phyloP scores from a whole-genome alignment of 2,113 vertebrate genomes.

The Saguinus imperator region DNA sequence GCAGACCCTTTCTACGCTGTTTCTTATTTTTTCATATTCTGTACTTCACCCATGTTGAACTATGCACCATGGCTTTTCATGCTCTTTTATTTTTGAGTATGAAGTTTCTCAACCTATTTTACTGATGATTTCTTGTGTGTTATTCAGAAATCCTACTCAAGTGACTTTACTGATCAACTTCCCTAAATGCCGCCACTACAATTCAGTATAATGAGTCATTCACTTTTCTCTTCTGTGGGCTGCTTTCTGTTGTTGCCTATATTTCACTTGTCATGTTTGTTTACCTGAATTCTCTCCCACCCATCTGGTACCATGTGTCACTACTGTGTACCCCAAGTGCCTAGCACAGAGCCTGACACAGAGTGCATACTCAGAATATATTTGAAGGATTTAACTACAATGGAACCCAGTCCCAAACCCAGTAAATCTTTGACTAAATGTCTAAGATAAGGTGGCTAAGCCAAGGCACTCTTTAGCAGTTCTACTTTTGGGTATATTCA shows the following conservation, averaged over 20 bases:
- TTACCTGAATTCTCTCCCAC: neutral
- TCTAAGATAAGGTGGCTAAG: neutral
- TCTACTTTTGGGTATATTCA: neutral
- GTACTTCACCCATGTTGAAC: neutral
- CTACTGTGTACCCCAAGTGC: neutral
- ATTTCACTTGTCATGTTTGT: neutral
- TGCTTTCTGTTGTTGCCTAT: neutral
- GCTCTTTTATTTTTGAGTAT: neutral
- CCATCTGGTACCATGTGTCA: neutral
- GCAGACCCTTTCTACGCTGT: neutral
- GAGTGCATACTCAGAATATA: neutral
- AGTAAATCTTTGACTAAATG: neutral
- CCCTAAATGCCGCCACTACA: neutral
- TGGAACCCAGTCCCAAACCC: neutral
- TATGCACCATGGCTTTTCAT: neutral
- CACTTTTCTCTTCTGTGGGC: neutral
- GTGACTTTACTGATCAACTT: neutral
- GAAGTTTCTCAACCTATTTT: neutral
- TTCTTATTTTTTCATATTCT: neutral
- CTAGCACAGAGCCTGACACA: neutral
- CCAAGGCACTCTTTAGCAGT: neutral
- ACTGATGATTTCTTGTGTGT: conserved; percentile 10
- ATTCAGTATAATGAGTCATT: neutral
- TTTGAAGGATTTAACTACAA: neutral
- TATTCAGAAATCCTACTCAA: neutral